Percentiles rank a stretch among this genome's conserved stretches.
phyloP scores from a whole-genome alignment of 2,797 vertebrate genomes.

The Garrulus glandarius region DNA sequence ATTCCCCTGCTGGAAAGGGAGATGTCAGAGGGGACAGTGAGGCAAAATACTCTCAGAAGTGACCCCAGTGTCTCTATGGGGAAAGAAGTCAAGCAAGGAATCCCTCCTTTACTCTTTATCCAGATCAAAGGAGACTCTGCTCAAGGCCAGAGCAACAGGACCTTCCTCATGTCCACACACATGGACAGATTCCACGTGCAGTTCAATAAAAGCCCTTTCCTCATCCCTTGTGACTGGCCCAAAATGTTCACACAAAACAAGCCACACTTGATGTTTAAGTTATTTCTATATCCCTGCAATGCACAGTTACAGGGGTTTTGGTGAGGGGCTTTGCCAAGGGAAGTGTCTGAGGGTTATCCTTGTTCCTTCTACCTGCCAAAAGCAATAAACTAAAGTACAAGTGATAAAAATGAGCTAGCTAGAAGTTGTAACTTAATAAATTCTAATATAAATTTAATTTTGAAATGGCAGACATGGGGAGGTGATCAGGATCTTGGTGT shows the following conservation, averaged over 20 bases:
- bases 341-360: not conserved
- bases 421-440: not conserved
- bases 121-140: rapidly evolving
- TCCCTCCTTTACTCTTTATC: not conserved
- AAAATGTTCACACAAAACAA: not conserved
- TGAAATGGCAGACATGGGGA: not conserved
- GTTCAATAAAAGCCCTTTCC: not conserved
- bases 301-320: rapidly evolving
- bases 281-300: not conserved
- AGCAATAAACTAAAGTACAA: not conserved
- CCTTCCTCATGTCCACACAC: not conserved
- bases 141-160: not conserved
- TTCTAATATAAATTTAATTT: not conserved
- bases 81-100: rapidly evolving
- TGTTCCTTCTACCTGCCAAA: not conserved
- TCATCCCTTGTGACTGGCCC: not conserved
- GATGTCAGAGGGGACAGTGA: not conserved
- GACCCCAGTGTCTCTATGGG: rapidly evolving
- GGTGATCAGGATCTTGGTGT: not conserved
- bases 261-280: not conserved
- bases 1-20: not conserved
- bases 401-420: not conserved
- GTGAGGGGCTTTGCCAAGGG: not conserved
- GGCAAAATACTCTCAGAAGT: not conserved
- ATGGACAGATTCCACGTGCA: rapidly evolving